Percentiles rank a stretch among this genome's conserved stretches.
Conservation (phyloP, 2,113 vertebrate genomes). For the Hydropotes inermis region DNA sequence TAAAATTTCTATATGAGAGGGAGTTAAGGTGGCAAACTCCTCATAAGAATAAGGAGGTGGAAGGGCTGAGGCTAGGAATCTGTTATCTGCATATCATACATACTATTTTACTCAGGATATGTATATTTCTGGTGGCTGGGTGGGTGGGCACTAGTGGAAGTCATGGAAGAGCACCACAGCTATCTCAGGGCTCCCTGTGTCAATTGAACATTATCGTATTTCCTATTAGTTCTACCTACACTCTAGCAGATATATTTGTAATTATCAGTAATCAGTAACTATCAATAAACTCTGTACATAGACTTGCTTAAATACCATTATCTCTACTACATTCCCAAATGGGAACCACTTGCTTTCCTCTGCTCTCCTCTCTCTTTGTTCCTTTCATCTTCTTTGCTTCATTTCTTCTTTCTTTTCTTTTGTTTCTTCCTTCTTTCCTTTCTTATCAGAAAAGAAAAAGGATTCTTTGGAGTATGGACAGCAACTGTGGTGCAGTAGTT, state of each 20-base stretch:
- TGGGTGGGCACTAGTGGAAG: not conserved
- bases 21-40: not conserved
- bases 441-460: slow-evolving; percentile 10
- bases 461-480: not conserved
- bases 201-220: not conserved
- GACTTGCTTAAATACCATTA: not conserved
- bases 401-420: not conserved
- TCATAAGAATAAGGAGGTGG: not conserved
- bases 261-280: not conserved
- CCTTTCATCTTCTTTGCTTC: not conserved
- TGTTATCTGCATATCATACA: not conserved
- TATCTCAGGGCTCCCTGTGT: not conserved
- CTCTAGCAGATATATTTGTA: not conserved
- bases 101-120: not conserved
- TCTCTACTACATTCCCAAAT: not conserved
- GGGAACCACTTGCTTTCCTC: not conserved
- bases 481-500: not conserved
- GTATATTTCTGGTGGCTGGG: not conserved
- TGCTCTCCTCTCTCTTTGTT: not conserved
- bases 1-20: not conserved
- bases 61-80: not conserved
- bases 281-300: not conserved
- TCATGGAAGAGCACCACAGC: not conserved
- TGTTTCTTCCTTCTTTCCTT: not conserved
- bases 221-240: not conserved